These are phyloP conservation scores for Dolichallabes microphthalmus DNA, from an alignment of 2,113 vertebrate species.

Conservation along the genomic window DNA sequence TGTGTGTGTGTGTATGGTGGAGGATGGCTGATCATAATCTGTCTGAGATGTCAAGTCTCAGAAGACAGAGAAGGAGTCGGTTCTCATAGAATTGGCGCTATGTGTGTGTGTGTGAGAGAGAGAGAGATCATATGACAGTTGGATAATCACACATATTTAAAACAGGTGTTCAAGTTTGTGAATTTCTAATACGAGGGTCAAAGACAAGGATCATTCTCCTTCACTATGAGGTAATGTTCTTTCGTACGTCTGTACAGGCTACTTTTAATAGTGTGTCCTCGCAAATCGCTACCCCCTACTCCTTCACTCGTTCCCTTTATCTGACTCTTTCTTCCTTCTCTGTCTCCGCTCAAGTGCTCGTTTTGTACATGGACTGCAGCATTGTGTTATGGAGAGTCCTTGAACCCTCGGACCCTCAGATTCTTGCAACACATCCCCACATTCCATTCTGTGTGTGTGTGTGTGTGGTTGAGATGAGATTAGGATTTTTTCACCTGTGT, in stretches of 20 bases:
- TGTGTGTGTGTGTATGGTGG: slow-evolving; percentile 47
- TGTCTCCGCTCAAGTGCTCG: slow-evolving; percentile 71
- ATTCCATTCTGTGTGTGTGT: slow-evolving; percentile 61
- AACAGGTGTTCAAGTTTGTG: background rate
- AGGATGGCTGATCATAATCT: slow-evolving; percentile 31
- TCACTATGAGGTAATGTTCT: background rate
- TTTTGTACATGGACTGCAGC: slow-evolving; percentile 73
- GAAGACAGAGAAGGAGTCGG: background rate
- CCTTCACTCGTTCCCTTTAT: slow-evolving; percentile 26
- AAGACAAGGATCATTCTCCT: background rate
- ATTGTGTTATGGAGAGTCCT: slow-evolving; percentile 81
- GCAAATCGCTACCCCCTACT: background rate
- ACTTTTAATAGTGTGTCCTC: background rate
- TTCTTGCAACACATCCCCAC: slow-evolving; percentile 65
- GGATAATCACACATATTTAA: background rate
- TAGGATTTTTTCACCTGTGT: background rate
- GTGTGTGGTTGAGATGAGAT: background rate
- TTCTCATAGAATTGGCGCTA: background rate
- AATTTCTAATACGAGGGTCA: background rate
- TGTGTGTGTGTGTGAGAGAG: slow-evolving; percentile 31
- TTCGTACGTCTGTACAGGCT: background rate
- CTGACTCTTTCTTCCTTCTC: slow-evolving; percentile 9
- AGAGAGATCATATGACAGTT: background rate
- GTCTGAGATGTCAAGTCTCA: slow-evolving; percentile 29
- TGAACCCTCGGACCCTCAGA: slow-evolving; percentile 65